These are phyloP conservation scores for Hylaea fasciaria DNA, from an alignment of 2,888 invertebrate genomes.

Conservation along the genomic window DNA sequence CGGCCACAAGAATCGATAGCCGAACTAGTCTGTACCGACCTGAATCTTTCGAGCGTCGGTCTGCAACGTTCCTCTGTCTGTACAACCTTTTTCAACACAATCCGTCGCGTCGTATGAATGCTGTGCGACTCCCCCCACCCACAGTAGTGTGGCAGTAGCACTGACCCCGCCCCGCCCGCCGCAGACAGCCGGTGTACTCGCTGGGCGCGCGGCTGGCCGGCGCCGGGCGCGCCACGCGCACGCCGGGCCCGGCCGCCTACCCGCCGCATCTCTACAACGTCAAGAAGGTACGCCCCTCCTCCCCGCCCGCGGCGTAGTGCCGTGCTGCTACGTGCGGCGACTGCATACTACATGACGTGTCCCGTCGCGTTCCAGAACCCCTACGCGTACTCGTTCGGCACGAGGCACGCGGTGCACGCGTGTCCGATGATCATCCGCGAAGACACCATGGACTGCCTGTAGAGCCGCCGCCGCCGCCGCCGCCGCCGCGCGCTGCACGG, in stretches of 20 bases:
- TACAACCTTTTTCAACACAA: too few species aligned
- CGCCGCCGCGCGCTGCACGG: not conserved
- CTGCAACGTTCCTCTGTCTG: too few species aligned
- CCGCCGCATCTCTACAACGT: slow-evolving; percentile 78
- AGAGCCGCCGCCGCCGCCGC: slow-evolving; percentile 17
- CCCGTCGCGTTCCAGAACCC: slow-evolving; percentile 61
- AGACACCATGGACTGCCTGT: slow-evolving; percentile 84
- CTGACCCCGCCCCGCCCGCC: too few species aligned
- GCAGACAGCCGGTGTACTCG: slow-evolving; percentile 70
- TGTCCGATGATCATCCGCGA: slow-evolving; percentile 85
- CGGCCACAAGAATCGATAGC: too few species aligned
- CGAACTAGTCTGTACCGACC: too few species aligned
- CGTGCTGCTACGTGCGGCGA: too few species aligned
- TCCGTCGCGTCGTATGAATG: too few species aligned
- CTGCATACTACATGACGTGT: not conserved
- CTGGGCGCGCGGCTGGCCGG: slow-evolving; percentile 67
- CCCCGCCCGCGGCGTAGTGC: too few species aligned
- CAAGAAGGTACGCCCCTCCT: slow-evolving; percentile 55
- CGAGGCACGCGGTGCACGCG: slow-evolving; percentile 80
- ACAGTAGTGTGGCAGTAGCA: too few species aligned
- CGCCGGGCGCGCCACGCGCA: slow-evolving; percentile 58
- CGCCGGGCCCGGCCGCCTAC: slow-evolving; percentile 77
- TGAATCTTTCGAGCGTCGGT: too few species aligned
- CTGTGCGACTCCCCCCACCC: too few species aligned
- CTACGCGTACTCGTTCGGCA: slow-evolving; percentile 86